Evolutionary conservation across 2,888 invertebrate species (phyloP).

Genomic region (Encarsia formosa): DNA sequence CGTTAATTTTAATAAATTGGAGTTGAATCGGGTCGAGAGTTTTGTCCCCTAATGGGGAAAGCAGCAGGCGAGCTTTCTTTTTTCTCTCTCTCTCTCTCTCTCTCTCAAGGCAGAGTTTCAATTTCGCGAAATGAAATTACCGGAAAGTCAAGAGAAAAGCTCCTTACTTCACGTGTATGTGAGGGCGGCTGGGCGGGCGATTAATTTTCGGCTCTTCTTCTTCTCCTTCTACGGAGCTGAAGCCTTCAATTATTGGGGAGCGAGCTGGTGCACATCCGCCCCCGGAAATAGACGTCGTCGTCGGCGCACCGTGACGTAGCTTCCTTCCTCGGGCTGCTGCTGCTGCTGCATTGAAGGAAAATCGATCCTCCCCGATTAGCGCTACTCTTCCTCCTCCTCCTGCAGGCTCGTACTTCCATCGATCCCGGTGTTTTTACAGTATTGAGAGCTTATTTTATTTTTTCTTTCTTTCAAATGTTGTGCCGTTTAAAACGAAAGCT

Average conservation of each 20-base stretch:
- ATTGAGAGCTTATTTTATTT: too few relatives aligned
- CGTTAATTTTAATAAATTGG: too few relatives aligned
- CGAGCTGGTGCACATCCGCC: conserved; percentile 24
- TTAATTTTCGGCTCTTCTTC: conserved; percentile 22
- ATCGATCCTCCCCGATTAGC: conserved; percentile 25
- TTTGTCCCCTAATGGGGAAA: too few relatives aligned
- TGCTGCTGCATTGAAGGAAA: conserved; percentile 1
- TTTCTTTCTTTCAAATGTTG: too few relatives aligned
- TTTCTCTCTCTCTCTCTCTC: too few relatives aligned
- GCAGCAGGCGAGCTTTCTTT: too few relatives aligned
- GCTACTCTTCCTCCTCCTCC: neutral
- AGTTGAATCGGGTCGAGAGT: too few relatives aligned
- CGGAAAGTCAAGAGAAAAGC: conserved; percentile 12
- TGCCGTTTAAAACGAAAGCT: too few relatives aligned
- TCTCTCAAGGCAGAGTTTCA: too few relatives aligned
- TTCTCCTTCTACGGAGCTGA: too few relatives aligned
- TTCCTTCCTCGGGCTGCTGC: conserved; percentile 22
- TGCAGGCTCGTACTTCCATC: too few relatives aligned
- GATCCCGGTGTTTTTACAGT: too few relatives aligned
- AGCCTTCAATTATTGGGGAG: conserved; percentile 30
- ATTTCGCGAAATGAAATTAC: conserved; percentile 16
- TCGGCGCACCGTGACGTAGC: conserved; percentile 29
- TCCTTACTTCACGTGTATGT: conserved; percentile 7
- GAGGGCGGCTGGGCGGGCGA: conserved; percentile 1
- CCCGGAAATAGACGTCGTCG: conserved; percentile 31